Percentiles rank a stretch among this genome's conserved stretches.
These are phyloP conservation scores for Hyppa rectilinea DNA, from an alignment of 2,888 invertebrate species.

Conservation along the genomic window DNA sequence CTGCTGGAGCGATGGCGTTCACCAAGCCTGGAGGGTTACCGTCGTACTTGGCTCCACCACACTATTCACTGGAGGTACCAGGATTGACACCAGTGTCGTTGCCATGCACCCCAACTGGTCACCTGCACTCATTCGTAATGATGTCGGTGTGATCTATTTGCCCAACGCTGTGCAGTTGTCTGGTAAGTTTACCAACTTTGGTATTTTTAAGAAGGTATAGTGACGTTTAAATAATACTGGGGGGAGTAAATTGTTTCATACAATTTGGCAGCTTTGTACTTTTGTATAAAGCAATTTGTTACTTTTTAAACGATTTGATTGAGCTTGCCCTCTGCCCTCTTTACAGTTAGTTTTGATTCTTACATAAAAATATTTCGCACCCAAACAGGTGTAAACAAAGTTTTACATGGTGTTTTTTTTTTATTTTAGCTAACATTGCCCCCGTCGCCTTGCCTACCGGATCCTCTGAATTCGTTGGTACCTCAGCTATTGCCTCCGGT, in stretches of 20 bases:
- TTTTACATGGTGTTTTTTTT: neutral
- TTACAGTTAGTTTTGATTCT: too few species aligned
- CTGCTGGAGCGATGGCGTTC: conserved; percentile 78
- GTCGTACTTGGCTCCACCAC: conserved; percentile 76
- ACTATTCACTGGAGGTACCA: conserved; percentile 78
- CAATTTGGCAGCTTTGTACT: too few species aligned
- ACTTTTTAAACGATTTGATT: too few species aligned
- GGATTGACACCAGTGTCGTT: conserved; percentile 69
- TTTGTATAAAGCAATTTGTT: too few species aligned
- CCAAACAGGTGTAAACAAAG: neutral
- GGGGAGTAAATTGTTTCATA: too few species aligned
- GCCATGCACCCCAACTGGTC: conserved; percentile 74
- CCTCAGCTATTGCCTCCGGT: conserved; percentile 73
- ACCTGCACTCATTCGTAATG: conserved; percentile 72
- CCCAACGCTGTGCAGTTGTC: conserved; percentile 38
- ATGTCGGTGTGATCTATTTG: conserved; percentile 74
- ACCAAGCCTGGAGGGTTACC: conserved; percentile 74
- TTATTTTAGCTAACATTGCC: conserved; percentile 65
- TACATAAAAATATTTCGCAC: neutral
- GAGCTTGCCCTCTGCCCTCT: too few species aligned
- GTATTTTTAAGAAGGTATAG: neutral
- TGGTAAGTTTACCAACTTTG: conserved; percentile 22
- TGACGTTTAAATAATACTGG: too few species aligned
- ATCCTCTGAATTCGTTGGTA: conserved; percentile 65
- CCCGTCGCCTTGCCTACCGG: conserved; percentile 69